Percentiles rank a stretch among this genome's conserved stretches.
These are phyloP conservation scores for Armadillidium nasatum DNA, from an alignment of 1,140 invertebrate species.

Conservation along the genomic window DNA sequence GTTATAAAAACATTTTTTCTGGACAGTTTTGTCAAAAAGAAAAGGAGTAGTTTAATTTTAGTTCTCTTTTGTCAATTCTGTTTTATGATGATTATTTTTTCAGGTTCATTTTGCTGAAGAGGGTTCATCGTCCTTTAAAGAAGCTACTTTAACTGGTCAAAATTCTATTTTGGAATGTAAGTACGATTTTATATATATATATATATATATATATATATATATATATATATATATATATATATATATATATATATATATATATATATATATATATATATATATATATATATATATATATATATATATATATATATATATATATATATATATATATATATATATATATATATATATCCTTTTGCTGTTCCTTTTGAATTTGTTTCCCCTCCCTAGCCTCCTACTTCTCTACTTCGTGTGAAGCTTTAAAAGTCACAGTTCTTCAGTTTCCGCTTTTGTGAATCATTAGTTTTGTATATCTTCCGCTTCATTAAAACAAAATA, in stretches of 20 bases:
- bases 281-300: not conserved
- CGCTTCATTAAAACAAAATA: too few species aligned
- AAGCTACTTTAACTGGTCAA: not conserved
- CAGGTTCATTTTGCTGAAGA: not conserved
- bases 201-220: not conserved
- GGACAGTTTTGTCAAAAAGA: too few species aligned
- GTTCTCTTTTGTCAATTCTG: too few species aligned
- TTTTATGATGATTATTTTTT: too few species aligned
- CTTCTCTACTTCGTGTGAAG: too few species aligned
- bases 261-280: not conserved
- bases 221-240: not conserved
- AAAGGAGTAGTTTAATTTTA: too few species aligned
- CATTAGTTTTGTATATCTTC: too few species aligned
- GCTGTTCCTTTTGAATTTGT: not conserved
- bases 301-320: not conserved
- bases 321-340: not conserved
- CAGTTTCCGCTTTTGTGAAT: too few species aligned
- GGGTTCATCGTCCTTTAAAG: not conserved
- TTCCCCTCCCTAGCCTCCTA: too few species aligned
- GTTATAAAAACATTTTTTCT: not conserved
- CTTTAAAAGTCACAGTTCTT: too few species aligned
- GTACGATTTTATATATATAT: not conserved
- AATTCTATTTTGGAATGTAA: not conserved
- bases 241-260: not conserved
- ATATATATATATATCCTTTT: too few species aligned